Conservation (phyloP, 2,113 vertebrate genomes). For the Camelus dromedarius region DNA sequence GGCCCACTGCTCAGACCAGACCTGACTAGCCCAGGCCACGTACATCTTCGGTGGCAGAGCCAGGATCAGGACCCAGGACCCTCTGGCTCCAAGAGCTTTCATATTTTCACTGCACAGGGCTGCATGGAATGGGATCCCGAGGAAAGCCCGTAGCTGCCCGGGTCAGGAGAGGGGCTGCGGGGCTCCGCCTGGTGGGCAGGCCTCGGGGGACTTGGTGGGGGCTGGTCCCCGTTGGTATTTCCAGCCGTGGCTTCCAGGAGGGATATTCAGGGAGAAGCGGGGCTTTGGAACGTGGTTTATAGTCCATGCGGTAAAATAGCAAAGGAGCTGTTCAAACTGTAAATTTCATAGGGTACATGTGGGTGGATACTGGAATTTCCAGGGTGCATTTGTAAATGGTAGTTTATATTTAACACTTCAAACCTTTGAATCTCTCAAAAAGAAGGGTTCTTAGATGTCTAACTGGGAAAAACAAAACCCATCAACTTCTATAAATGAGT, state of each 20-base stretch:
- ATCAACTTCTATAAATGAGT: neutral
- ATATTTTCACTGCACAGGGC: neutral
- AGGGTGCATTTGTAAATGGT: conserved; percentile 4
- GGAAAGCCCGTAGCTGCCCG: neutral
- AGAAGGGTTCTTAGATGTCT: neutral
- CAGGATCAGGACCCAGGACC: neutral
- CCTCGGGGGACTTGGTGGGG: fast-evolving
- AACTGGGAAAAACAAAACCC: neutral
- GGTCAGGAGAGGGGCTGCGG: no score
- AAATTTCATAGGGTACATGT: neutral
- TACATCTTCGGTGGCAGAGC: neutral
- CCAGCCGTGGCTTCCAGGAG: fast-evolving
- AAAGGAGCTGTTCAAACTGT: neutral
- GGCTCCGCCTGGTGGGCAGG: neutral
- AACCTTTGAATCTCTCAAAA: conserved; percentile 14
- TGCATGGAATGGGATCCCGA: neutral
- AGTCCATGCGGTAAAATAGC: neutral
- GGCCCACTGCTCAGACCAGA: neutral
- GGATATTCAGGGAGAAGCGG: neutral
- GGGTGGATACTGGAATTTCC: neutral
- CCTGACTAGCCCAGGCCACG: neutral
- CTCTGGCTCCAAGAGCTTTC: neutral
- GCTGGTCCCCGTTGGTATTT: neutral
- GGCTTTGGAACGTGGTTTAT: neutral
- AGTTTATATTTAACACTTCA: neutral